These are phyloP conservation scores for Passer montanus DNA, from an alignment of 2,113 vertebrate species.

Conservation along the genomic window DNA sequence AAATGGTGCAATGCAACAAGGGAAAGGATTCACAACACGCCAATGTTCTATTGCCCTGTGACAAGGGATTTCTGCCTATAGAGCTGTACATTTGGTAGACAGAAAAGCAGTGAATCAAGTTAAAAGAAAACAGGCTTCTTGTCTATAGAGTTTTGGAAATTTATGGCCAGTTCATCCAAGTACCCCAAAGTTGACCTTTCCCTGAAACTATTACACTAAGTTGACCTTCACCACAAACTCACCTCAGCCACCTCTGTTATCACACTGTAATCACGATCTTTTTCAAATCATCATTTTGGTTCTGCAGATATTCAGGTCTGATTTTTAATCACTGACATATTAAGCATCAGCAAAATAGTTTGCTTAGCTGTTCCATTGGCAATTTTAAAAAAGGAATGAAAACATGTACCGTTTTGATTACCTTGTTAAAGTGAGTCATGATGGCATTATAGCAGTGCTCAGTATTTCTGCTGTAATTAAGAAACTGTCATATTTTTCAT, in stretches of 20 bases:
- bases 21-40: not conserved
- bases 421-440: conserved; percentile 71
- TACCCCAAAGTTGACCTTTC: not conserved
- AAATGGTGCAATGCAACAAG: not conserved
- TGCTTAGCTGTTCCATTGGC: conserved; percentile 47
- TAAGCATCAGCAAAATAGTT: conserved; percentile 72
- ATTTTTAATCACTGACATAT: conserved; percentile 70
- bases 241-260: conserved; percentile 14
- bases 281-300: conserved; percentile 61
- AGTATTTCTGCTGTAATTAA: conserved; percentile 64
- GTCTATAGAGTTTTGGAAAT: not conserved
- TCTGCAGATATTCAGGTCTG: conserved; percentile 56
- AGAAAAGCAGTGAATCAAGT: not conserved
- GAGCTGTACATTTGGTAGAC: not conserved
- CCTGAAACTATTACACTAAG: not conserved
- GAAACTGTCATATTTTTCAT: conserved; percentile 71
- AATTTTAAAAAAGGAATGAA: conserved; percentile 72
- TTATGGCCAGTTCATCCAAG: not conserved
- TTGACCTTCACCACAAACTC: conserved; percentile 57
- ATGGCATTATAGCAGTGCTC: conserved; percentile 51
- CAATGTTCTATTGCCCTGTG: not conserved
- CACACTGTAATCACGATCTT: conserved; percentile 50
- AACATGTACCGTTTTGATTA: conserved; percentile 72
- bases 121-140: not conserved
- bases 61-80: not conserved